Evolutionary conservation across 2,888 invertebrate species (phyloP).

Genomic region (Rutpela maculata): DNA sequence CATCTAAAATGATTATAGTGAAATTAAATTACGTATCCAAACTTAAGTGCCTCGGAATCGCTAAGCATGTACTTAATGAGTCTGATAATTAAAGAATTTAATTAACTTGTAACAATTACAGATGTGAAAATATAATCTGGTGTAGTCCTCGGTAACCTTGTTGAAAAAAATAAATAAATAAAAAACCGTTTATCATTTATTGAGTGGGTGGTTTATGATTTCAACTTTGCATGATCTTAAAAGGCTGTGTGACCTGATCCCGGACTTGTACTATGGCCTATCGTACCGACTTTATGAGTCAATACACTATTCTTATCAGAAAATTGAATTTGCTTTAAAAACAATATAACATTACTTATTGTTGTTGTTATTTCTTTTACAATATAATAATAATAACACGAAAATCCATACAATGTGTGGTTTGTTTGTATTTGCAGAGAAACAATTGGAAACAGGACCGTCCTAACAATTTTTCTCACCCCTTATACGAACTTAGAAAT

Average conservation of each 20-base stretch:
- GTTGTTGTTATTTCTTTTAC: slow-evolving; percentile 33
- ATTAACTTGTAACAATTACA: not conserved
- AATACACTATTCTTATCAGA: slow-evolving; percentile 49
- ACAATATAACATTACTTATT: slow-evolving; percentile 22
- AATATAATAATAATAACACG: slow-evolving; percentile 29
- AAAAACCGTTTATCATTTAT: slow-evolving; percentile 24
- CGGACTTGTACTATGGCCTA: slow-evolving; percentile 54
- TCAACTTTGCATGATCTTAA: slow-evolving; percentile 22
- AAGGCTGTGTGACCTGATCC: slow-evolving; percentile 43
- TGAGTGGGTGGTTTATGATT: slow-evolving; percentile 27
- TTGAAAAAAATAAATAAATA: slow-evolving; percentile 8
- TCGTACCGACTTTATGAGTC: slow-evolving; percentile 45
- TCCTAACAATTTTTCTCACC: not conserved
- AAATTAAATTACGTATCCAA: not conserved
- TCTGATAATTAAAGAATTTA: slow-evolving; percentile 1
- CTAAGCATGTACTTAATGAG: not conserved
- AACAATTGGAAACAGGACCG: not conserved
- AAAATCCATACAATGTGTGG: not conserved
- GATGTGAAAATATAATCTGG: slow-evolving; percentile 9
- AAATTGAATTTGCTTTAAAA: slow-evolving; percentile 32
- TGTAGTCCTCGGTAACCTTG: slow-evolving; percentile 10
- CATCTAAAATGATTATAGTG: not conserved
- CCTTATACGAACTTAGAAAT: not conserved
- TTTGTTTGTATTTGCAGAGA: not conserved
- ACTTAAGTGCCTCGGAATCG: not conserved